Percentiles rank a stretch among this genome's conserved stretches.
These are phyloP conservation scores for Cheumatopsyche charites DNA, from an alignment of 1,140 invertebrate species.

Conservation along the genomic window DNA sequence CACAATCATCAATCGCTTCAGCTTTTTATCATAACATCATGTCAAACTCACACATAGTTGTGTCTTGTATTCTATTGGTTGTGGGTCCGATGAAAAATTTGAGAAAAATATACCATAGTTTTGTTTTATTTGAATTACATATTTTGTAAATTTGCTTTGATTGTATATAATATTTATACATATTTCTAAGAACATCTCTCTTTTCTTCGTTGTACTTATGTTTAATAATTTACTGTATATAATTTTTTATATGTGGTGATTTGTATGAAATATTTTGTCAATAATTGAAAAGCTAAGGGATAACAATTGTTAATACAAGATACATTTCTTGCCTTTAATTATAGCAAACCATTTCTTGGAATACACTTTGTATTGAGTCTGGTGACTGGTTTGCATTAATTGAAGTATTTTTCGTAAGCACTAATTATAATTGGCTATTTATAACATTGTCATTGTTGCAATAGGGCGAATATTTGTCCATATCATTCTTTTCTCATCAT, in stretches of 20 bases:
- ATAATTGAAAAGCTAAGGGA: conserved; percentile 38
- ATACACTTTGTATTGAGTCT: no score
- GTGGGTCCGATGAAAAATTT: background rate
- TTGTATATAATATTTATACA: background rate
- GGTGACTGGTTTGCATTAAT: conserved; percentile 13
- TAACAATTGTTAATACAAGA: conserved; percentile 61
- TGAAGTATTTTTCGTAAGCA: conserved; percentile 20
- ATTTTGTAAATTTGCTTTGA: background rate
- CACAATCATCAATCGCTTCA: conserved; percentile 10
- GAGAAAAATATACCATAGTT: background rate
- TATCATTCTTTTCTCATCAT: conserved; percentile 18
- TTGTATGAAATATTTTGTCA: conserved; percentile 43
- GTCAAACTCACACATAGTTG: conserved; percentile 11
- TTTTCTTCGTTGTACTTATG: conserved; percentile 7
- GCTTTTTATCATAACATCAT: background rate
- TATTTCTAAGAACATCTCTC: background rate
- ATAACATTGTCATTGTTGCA: conserved; percentile 27
- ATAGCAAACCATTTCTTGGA: conserved; percentile 38
- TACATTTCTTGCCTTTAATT: conserved; percentile 53
- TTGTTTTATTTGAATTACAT: conserved; percentile 31
- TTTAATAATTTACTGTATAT: conserved; percentile 29
- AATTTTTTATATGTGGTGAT: conserved; percentile 45
- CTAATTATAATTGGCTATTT: conserved; percentile 33
- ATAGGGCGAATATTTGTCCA: conserved; percentile 12
- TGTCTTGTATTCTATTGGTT: conserved; percentile 23